Evolutionary conservation across 2,888 invertebrate genomes (phyloP).

Genomic region (Ormyrus thymus): DNA sequence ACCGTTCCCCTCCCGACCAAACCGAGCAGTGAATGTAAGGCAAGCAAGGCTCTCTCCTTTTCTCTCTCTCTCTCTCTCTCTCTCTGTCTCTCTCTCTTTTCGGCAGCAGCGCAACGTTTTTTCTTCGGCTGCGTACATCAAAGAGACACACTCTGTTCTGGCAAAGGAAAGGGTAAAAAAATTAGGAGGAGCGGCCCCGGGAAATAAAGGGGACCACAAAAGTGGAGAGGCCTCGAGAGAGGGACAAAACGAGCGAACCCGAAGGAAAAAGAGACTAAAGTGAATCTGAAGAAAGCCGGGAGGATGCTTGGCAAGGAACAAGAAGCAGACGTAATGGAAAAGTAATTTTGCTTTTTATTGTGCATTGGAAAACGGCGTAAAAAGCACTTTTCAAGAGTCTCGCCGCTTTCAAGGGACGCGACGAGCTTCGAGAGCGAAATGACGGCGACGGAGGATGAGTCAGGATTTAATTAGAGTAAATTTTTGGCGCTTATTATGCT

Average conservation of each 20-base stretch:
- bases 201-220: slow-evolving; percentile 49
- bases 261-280: slow-evolving; percentile 27
- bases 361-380: not conserved
- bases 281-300: slow-evolving; percentile 34
- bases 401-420: no score
- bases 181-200: slow-evolving; percentile 1
- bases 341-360: slow-evolving; percentile 5
- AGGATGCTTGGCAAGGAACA: not conserved
- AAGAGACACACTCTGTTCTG: slow-evolving; percentile 26
- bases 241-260: slow-evolving; percentile 42
- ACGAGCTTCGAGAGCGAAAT: no score
- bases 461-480: not conserved
- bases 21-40: slow-evolving; percentile 7
- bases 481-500: not conserved
- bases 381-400: no score
- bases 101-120: not conserved
- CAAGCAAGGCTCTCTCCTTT: no score
- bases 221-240: slow-evolving; percentile 27
- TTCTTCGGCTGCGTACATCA: slow-evolving; percentile 26
- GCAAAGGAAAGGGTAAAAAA: slow-evolving; percentile 33
- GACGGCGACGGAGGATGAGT: not conserved
- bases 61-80: no score
- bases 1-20: not conserved
- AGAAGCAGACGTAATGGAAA: slow-evolving; percentile 13
- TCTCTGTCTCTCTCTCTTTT: slow-evolving; percentile 5